phyloP scores from a whole-genome alignment of 2,113 vertebrate genomes.

The Neotoma lepida region DNA sequence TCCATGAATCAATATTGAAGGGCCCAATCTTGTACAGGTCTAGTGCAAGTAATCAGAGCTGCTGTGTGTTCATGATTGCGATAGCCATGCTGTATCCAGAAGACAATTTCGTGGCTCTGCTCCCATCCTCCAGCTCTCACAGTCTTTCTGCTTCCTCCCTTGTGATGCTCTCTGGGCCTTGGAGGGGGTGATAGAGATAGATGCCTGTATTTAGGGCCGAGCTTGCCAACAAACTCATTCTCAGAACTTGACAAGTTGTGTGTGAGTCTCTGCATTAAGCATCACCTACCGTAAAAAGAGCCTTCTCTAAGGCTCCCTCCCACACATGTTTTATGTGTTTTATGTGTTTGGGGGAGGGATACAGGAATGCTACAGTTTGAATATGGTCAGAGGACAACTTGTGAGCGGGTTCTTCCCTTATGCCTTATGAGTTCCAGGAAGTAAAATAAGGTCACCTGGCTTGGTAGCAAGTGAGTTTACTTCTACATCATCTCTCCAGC shows the following conservation, averaged over 20 bases:
- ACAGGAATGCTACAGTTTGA: not conserved
- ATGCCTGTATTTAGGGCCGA: not conserved
- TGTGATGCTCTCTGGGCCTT: too few relatives aligned
- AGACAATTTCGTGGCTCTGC: too few relatives aligned
- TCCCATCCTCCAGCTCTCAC: too few relatives aligned
- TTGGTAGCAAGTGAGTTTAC: not conserved
- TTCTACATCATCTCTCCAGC: not conserved
- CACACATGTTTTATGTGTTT: not conserved
- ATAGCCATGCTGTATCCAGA: not conserved
- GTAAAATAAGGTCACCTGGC: not conserved
- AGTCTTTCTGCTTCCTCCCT: too few relatives aligned
- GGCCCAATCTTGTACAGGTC: not conserved
- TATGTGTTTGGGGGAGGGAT: not conserved
- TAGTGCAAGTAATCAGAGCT: not conserved
- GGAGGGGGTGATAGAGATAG: not conserved
- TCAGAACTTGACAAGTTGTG: not conserved
- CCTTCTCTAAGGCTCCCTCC: not conserved
- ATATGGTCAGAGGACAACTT: not conserved
- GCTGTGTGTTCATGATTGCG: not conserved
- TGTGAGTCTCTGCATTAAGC: not conserved
- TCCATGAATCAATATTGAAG: not conserved
- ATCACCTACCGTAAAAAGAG: not conserved
- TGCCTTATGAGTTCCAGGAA: not conserved
- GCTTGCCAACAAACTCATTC: not conserved
- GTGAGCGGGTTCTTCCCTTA: not conserved